Conservation (phyloP, 2,113 vertebrate species). For the Echinops telfairi region DNA sequence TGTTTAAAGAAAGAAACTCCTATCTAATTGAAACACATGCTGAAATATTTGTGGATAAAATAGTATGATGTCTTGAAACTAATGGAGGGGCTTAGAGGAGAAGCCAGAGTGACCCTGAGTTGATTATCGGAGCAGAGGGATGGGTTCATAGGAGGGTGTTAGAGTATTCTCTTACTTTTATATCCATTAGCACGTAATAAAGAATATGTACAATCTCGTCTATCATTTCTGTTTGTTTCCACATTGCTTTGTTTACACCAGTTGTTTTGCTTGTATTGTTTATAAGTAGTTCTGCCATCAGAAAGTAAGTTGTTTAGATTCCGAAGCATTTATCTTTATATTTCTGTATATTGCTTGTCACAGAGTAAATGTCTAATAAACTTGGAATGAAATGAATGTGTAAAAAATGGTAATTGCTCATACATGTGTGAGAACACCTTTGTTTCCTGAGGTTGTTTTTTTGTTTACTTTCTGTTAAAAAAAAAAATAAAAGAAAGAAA, state of each 20-base stretch:
- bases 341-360: background rate
- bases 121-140: background rate
- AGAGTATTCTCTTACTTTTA: background rate
- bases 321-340: background rate
- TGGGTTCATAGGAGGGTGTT: background rate
- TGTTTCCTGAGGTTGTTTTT: background rate
- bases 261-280: slow-evolving; percentile 34
- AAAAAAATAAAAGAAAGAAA: too few species aligned
- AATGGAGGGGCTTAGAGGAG: slow-evolving; percentile 29
- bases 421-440: background rate
- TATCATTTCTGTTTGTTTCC: slow-evolving; percentile 47
- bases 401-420: background rate
- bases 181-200: slow-evolving; percentile 23
- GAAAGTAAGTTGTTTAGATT: slow-evolving; percentile 50
- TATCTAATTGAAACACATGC: background rate
- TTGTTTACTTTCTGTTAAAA: slow-evolving; percentile 24
- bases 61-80: background rate
- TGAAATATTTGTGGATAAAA: background rate
- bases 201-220: background rate
- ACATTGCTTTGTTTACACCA: slow-evolving; percentile 18
- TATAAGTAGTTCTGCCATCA: slow-evolving; percentile 44
- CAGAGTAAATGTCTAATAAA: slow-evolving; percentile 31
- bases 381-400: slow-evolving; percentile 28
- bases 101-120: background rate
- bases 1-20: slow-evolving; percentile 42